Conservation (phyloP, 2,113 vertebrate species). For the Zosterops hypoxanthus region DNA sequence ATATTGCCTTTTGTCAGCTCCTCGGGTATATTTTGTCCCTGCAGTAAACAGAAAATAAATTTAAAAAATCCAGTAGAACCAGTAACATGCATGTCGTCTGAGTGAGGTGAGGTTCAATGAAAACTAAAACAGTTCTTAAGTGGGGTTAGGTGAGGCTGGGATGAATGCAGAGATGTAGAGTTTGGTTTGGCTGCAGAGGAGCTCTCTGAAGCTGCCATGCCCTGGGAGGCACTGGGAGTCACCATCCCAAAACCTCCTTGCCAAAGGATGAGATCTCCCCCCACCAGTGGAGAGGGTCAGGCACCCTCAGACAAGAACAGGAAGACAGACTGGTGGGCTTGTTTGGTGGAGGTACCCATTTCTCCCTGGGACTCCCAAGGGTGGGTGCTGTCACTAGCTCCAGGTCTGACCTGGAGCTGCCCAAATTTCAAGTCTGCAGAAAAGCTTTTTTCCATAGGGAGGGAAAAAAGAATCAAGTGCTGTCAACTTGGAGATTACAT, state of each 20-base stretch:
- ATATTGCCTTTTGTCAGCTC: slow-evolving; percentile 48
- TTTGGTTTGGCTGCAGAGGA: background rate
- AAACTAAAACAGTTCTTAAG: background rate
- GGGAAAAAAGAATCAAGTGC: background rate
- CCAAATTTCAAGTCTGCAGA: background rate
- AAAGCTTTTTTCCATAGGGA: background rate
- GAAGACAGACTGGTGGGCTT: background rate
- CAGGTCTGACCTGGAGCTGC: background rate
- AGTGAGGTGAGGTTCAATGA: background rate
- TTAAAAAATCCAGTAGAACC: slow-evolving; percentile 48
- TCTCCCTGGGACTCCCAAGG: background rate
- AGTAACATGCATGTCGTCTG: background rate
- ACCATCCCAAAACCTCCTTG: background rate
- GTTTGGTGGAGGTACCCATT: background rate
- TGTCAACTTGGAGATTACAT: background rate
- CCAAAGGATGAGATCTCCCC: background rate
- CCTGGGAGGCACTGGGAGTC: background rate
- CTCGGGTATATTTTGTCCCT: slow-evolving; percentile 26
- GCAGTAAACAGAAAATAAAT: slow-evolving; percentile 38
- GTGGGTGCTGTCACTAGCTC: accelerated
- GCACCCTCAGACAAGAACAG: accelerated
- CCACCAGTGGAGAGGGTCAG: background rate
- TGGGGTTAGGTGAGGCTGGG: background rate
- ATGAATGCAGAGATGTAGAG: background rate
- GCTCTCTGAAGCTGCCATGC: background rate